Conservation (phyloP, 2,113 vertebrate species). For the Trematocara macrostoma region DNA sequence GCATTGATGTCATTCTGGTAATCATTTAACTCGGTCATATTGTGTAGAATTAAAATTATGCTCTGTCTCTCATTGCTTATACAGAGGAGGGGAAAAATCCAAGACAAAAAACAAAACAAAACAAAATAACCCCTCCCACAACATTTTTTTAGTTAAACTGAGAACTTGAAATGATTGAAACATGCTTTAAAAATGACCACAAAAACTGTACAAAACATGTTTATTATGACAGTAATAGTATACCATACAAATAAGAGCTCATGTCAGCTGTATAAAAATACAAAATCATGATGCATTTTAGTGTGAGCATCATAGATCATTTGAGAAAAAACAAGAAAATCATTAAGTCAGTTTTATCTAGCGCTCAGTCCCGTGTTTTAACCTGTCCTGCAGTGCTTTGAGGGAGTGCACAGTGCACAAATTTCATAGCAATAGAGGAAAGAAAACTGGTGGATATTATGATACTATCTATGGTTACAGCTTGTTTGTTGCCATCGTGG, state of each 20-base stretch:
- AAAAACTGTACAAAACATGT: constrained; percentile 58
- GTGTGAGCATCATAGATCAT: constrained; percentile 4
- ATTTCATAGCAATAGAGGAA: not conserved
- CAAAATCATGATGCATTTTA: constrained; percentile 16
- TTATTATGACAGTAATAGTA: constrained; percentile 70
- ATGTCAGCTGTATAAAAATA: constrained; percentile 47
- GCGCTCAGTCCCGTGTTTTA: not conserved
- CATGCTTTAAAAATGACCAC: not conserved
- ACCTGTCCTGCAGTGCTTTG: not conserved
- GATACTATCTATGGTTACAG: not conserved
- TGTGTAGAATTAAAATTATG: not conserved
- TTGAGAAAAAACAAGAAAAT: not conserved
- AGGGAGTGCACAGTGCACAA: not conserved
- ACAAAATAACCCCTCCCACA: not conserved
- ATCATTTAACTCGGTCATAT: not conserved
- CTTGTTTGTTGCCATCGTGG: not conserved
- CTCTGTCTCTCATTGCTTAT: not conserved
- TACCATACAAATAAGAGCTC: constrained; percentile 53
- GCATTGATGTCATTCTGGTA: not conserved
- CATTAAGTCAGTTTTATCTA: constrained; percentile 41
- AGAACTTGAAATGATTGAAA: not conserved
- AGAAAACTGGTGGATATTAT: not conserved
- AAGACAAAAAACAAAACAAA: not conserved
- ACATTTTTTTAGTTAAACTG: not conserved
- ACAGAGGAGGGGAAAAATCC: not conserved